A percentile compares a stretch with the other conserved stretches of the same genome.
Conservation (phyloP, 2,113 vertebrate genomes). For the Benitochromis conjunctus region DNA sequence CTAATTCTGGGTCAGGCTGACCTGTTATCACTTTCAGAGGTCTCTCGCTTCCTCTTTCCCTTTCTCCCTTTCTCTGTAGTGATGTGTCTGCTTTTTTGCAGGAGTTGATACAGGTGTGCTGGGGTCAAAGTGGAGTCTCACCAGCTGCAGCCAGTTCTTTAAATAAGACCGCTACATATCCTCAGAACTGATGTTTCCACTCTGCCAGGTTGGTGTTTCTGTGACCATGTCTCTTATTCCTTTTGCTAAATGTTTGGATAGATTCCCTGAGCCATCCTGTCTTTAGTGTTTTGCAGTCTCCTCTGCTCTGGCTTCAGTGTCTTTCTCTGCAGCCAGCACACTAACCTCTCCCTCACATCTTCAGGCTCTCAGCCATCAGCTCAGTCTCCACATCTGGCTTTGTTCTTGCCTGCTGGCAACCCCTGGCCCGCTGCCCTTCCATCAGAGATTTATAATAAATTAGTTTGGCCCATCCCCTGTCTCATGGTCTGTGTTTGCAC, state of each 20-base stretch:
- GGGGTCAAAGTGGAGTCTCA: background rate
- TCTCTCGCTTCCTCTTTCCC: background rate
- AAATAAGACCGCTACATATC: background rate
- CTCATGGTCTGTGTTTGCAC: background rate
- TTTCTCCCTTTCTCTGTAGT: background rate
- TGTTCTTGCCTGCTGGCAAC: background rate
- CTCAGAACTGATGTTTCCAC: background rate
- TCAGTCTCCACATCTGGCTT: background rate
- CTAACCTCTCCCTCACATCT: background rate
- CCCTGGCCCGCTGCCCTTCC: background rate
- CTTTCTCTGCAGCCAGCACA: background rate
- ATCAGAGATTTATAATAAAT: background rate
- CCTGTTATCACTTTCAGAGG: background rate
- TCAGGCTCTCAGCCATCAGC: background rate
- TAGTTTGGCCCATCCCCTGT: background rate
- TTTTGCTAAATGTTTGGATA: background rate
- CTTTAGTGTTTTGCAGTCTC: background rate
- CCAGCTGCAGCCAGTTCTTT: background rate
- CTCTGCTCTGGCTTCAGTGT: background rate
- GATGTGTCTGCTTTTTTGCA: background rate
- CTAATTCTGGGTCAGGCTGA: background rate
- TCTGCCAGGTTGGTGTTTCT: background rate
- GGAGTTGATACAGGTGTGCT: background rate
- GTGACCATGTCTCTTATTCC: background rate
- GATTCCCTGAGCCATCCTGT: background rate